Percentiles rank a stretch among this genome's conserved stretches.
These are phyloP conservation scores for Saimiri boliviensis DNA, from an alignment of 2,113 vertebrate species.

Conservation along the genomic window DNA sequence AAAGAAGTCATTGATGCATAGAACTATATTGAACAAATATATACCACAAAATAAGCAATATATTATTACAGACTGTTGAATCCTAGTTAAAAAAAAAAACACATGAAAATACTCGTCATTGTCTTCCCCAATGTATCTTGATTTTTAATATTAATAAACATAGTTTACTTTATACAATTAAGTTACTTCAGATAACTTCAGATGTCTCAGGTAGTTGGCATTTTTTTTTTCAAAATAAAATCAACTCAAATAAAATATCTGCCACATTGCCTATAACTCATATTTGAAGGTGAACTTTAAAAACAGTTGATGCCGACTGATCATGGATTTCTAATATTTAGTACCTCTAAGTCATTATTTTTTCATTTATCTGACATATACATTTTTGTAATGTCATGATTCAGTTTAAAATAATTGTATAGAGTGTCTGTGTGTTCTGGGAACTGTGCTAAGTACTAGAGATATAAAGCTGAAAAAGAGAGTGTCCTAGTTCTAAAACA, in stretches of 20 bases:
- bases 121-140: neutral
- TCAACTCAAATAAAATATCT: neutral
- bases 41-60: neutral
- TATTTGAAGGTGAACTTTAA: neutral
- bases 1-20: neutral
- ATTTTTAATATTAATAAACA: neutral
- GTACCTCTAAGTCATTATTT: neutral
- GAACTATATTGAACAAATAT: neutral
- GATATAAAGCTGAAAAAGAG: neutral
- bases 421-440: neutral
- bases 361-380: neutral
- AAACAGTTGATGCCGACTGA: neutral
- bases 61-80: neutral
- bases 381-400: neutral
- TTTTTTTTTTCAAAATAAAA: neutral
- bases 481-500: neutral
- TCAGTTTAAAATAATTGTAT: slow-evolving; percentile 1
- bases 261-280: neutral
- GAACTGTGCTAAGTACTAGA: neutral
- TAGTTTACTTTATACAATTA: neutral
- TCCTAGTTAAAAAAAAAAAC: neutral
- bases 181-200: neutral
- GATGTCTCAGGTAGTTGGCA: neutral
- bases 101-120: neutral
- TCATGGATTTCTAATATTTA: neutral